Evolutionary conservation across 2,888 invertebrate genomes (phyloP).

Genomic region (Ectemnius continuus): DNA sequence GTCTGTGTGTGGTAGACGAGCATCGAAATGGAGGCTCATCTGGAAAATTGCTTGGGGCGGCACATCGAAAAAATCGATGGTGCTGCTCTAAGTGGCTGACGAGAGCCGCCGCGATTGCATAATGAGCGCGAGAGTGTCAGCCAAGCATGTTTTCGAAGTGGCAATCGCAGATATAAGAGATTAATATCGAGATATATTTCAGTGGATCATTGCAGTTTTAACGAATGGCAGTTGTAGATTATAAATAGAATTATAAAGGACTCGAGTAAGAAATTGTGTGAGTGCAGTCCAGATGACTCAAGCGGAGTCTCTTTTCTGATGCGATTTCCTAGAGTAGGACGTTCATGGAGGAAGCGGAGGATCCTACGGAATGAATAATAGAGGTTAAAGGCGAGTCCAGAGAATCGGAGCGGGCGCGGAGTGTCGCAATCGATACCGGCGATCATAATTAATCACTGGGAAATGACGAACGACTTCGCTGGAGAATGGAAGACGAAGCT

Average conservation of each 20-base stretch:
- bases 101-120: neutral
- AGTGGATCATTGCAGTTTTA: no score
- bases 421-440: constrained; percentile 54
- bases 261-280: no score
- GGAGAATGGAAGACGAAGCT: neutral
- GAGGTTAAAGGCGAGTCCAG: constrained; percentile 11
- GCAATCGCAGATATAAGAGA: no score
- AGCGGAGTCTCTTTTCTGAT: no score
- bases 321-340: no score
- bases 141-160: neutral
- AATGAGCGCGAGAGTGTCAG: constrained; percentile 3
- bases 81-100: constrained; percentile 18
- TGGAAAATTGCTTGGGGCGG: constrained; percentile 6
- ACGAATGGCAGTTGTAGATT: no score
- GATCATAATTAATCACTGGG: constrained; percentile 51
- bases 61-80: constrained; percentile 6
- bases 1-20: neutral
- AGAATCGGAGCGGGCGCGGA: constrained; percentile 51
- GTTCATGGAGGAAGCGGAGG: no score
- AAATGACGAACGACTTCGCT: constrained; percentile 44
- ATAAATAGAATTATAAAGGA: no score
- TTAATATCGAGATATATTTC: no score
- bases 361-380: no score
- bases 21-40: neutral
- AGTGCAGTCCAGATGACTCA: no score